Base-by-base conservation (phyloP, 1,140 invertebrate genomes). In the Zaprionus vittiger region DNA sequence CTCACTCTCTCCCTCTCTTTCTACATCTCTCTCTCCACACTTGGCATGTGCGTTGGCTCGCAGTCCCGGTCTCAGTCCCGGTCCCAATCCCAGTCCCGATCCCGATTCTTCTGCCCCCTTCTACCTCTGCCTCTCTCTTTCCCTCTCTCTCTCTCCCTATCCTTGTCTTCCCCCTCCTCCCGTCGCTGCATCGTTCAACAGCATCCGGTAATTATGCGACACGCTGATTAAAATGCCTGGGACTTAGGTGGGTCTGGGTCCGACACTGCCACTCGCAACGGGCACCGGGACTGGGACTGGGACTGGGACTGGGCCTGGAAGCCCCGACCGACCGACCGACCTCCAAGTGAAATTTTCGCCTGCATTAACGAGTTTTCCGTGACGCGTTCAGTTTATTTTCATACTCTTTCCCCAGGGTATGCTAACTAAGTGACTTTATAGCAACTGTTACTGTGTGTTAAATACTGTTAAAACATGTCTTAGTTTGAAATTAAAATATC, bases 141-240 rank as follows among this genome's bases (percentile, higher is more conserved):
- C 31, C 24, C 68, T 28, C 15, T 5, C 6, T 31, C 38, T 0
- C 14, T 6, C n/a, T 17, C n/a, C 41, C 22, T 34, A 9, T 34
- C 9, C 31, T 34, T 34, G 31, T 34, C 49, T 22, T 26, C 24
- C 24, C 24, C 11, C 28, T 59, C 2, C n/a, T 34, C 31, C 20
- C 54, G 20, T 28, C 37, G n/a, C 65, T 70, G 72, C 67, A 31
- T 62, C 84, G 64, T 65, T 80, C 83, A 85, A 79, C 85, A 89
- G 85, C 85, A 89, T 89, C 85, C 85, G 85, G 85, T 89, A 89
- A 89, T 89, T 89, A 89, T 89, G 85, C 85, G 85, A 89, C 85
- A 89, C 85, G 85, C 85, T 89, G 85, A 89, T 89, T 89, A 89
- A 89, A 89, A 89, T 89, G 85, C 85, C 85, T 83, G 59, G 79